Conservation (phyloP, 2,888 invertebrate genomes). For the Punctoribates punctum region DNA sequence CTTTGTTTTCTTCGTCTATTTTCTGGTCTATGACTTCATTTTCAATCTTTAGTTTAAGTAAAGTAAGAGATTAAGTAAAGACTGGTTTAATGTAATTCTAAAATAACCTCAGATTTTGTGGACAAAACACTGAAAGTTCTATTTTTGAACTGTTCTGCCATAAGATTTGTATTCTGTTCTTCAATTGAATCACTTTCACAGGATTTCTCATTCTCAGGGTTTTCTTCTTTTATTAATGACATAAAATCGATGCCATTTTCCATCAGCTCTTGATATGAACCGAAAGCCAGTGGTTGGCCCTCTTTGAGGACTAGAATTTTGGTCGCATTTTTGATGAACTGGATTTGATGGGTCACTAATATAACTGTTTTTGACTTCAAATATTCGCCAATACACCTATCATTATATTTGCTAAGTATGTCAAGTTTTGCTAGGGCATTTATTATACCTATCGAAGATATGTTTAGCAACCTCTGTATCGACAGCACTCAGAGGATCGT, state of each 20-base stretch:
- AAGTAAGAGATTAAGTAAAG: no score
- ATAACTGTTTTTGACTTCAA: slow-evolving; percentile 55
- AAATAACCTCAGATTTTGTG: not conserved
- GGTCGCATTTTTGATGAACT: slow-evolving; percentile 55
- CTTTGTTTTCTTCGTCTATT: slow-evolving; percentile 34
- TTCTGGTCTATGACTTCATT: not conserved
- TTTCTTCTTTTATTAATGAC: slow-evolving; percentile 44
- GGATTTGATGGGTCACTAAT: slow-evolving; percentile 58
- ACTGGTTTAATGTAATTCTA: not conserved
- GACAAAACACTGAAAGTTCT: not conserved
- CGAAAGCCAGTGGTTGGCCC: slow-evolving; percentile 47
- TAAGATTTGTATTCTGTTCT: not conserved
- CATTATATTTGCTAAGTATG: no score
- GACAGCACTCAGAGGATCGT: slow-evolving; percentile 49
- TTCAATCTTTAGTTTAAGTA: not conserved
- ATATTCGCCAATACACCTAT: slow-evolving; percentile 53
- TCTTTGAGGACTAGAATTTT: slow-evolving; percentile 54
- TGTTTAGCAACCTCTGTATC: slow-evolving; percentile 48
- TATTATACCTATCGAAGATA: slow-evolving; percentile 47
- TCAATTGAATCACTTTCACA: not conserved
- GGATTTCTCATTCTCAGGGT: not conserved
- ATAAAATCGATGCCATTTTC: slow-evolving; percentile 47
- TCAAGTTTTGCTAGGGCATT: no score
- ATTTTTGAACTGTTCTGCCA: not conserved
- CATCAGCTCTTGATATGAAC: slow-evolving; percentile 46